Evolutionary conservation across 2,797 vertebrate genomes (phyloP).

Genomic region (Danio aesculapii): DNA sequence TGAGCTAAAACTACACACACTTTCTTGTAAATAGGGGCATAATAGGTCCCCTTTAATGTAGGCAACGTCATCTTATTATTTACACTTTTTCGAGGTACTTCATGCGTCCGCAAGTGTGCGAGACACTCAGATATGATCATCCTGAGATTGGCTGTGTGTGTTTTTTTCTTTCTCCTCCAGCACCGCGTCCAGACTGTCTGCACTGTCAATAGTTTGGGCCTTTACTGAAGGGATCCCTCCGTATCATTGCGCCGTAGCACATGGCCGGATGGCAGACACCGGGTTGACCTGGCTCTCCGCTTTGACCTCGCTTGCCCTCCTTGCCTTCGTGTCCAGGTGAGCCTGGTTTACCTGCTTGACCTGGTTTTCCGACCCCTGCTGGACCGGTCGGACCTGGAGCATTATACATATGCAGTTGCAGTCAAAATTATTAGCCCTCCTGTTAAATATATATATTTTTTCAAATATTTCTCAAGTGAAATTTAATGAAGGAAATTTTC

Average conservation of each 20-base stretch:
- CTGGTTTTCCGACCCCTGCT: constrained; percentile 86
- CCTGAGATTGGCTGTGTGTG: constrained; percentile 86
- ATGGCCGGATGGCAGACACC: constrained; percentile 93
- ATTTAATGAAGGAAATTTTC: no score
- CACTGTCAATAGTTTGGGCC: constrained; percentile 91
- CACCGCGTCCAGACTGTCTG: constrained; percentile 66
- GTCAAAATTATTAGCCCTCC: no score
- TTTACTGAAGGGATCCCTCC: constrained; percentile 93
- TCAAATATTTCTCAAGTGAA: no score
- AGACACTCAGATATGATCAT: constrained; percentile 83
- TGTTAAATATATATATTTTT: no score
- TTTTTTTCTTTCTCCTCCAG: constrained; percentile 61
- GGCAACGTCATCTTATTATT: constrained; percentile 44
- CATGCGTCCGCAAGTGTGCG: constrained; percentile 75
- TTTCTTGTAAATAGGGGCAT: no score
- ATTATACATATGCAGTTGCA: no score
- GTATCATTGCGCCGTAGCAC: constrained; percentile 90
- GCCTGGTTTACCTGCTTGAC: constrained; percentile 86
- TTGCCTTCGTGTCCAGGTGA: constrained; percentile 85
- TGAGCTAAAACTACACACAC: no score
- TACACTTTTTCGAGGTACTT: constrained; percentile 80
- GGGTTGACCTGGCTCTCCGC: constrained; percentile 87
- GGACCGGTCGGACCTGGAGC: constrained; percentile 88
- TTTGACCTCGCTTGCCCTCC: constrained; percentile 86
- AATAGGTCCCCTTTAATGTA: neutral